These are phyloP conservation scores for Scortum barcoo DNA, from an alignment of 2,113 vertebrate species.

Conservation along the genomic window DNA sequence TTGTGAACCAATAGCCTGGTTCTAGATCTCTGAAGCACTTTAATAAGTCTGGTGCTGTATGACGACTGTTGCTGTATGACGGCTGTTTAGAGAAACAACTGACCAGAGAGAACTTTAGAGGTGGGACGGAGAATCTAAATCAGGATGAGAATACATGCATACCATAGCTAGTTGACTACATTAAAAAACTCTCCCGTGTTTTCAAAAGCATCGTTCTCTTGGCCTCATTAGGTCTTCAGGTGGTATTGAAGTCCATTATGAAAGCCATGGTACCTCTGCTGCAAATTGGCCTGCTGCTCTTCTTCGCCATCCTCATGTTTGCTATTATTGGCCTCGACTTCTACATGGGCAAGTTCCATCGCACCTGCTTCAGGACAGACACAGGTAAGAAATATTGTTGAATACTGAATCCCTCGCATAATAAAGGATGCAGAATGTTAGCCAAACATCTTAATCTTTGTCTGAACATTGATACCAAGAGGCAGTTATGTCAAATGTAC, in stretches of 20 bases:
- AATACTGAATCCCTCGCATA: not conserved
- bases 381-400: conserved; percentile 84
- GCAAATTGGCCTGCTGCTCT: conserved; percentile 95
- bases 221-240: conserved; percentile 90
- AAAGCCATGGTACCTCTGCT: conserved; percentile 98
- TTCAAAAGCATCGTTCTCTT: not conserved
- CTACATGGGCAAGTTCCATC: conserved; percentile 98
- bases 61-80: too few relatives aligned
- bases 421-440: not conserved
- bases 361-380: conserved; percentile 90
- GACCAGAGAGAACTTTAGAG: too few relatives aligned
- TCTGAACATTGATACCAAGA: conserved; percentile 10
- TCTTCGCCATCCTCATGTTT: conserved; percentile 99
- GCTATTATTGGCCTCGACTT: conserved; percentile 98
- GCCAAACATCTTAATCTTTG: not conserved
- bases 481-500: not conserved
- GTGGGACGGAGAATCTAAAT: too few relatives aligned
- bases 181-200: too few relatives aligned
- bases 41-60: too few relatives aligned
- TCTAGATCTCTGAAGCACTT: too few relatives aligned
- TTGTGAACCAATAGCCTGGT: too few relatives aligned
- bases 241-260: conserved; percentile 99
- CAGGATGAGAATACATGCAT: too few relatives aligned
- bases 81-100: too few relatives aligned
- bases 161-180: too few relatives aligned